Conservation (phyloP, 2,888 invertebrate genomes). For the Calameuta idolon region DNA sequence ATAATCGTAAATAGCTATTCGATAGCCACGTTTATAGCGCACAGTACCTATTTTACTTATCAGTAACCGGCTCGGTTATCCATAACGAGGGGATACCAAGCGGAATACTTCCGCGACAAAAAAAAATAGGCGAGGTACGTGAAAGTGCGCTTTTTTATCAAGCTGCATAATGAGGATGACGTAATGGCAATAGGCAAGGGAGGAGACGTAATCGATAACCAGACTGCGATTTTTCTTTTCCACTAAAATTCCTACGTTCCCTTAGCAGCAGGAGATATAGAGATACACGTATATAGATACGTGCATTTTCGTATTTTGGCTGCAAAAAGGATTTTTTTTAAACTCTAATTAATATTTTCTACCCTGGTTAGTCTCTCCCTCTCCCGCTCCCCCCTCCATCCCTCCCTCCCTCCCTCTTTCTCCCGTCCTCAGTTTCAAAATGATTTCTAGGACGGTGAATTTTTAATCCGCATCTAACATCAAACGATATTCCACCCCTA, state of each 20-base stretch:
- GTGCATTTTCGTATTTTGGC: neutral
- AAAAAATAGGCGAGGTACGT: neutral
- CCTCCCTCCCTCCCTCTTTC: neutral
- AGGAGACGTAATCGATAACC: neutral
- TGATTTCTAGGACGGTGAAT: neutral
- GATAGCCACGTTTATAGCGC: neutral
- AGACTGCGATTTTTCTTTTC: neutral
- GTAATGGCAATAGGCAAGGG: neutral
- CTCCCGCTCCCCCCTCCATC: rapidly evolving
- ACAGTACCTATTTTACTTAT: neutral
- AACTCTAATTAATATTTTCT: neutral
- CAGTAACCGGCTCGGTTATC: neutral
- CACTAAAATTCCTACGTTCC: neutral
- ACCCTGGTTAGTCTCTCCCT: neutral
- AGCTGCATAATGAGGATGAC: neutral
- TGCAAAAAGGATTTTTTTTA: neutral
- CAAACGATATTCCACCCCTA: neutral
- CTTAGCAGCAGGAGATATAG: neutral
- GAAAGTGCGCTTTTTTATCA: neutral
- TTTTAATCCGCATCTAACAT: neutral
- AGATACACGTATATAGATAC: neutral
- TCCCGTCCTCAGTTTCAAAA: neutral
- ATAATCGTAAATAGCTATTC: neutral
- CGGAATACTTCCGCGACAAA: neutral
- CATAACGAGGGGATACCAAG: neutral